These are phyloP conservation scores for Bujurquina vittata DNA, from an alignment of 2,113 vertebrate genomes.

Conservation along the genomic window DNA sequence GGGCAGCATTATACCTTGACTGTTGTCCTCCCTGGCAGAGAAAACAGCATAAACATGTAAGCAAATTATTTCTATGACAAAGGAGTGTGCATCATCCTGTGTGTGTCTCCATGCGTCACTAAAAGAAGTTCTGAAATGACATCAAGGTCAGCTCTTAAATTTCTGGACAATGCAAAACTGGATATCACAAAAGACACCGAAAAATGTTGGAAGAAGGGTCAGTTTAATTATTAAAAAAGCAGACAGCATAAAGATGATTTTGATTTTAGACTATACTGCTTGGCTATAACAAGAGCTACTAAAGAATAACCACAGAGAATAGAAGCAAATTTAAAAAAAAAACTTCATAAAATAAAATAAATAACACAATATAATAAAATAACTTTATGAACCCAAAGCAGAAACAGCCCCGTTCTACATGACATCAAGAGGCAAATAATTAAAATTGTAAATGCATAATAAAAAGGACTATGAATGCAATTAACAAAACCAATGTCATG, in stretches of 20 bases:
- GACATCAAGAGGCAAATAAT: not conserved
- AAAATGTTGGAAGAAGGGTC: not conserved
- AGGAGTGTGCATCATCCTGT: not conserved
- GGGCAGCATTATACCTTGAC: not conserved
- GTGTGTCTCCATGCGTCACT: not conserved
- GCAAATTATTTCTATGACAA: not conserved
- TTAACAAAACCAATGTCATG: not conserved
- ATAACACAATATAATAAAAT: not conserved
- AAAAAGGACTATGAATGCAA: not conserved
- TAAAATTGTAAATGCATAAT: not conserved
- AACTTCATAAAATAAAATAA: no score
- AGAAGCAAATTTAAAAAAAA: not conserved
- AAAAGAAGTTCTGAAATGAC: not conserved
- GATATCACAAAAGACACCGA: accelerated
- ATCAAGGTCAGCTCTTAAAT: not conserved
- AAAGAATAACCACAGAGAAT: not conserved
- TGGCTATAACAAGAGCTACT: not conserved
- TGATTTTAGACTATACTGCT: no score
- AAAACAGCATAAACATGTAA: not conserved
- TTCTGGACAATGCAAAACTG: not conserved
- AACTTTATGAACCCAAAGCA: not conserved
- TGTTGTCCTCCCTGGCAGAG: constrained; percentile 1
- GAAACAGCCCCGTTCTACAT: not conserved
- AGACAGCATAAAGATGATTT: no score
- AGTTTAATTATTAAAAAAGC: not conserved